Evolutionary conservation across 2,888 invertebrate species (phyloP), one percentile per base, ranked within the genome.

Genomic region (Oscheius sp.): DNA sequence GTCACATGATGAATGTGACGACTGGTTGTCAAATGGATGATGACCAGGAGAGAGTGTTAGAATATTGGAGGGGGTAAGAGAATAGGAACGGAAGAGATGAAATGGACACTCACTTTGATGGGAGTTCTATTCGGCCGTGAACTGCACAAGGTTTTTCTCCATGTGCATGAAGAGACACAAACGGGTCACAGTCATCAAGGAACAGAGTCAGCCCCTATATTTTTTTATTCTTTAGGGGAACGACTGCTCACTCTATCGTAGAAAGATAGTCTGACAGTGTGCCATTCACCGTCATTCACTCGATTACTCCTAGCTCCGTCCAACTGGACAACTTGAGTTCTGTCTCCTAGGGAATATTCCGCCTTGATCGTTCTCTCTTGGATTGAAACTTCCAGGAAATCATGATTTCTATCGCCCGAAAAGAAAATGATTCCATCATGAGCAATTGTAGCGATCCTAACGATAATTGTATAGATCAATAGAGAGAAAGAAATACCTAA

Each of bases 211-310:
- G 56, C 51, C 73, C 75, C 83, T 82, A 65, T 47, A 75, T 70
- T 41, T 30, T n/a, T 3, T 24, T 1, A 32, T 30, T 14, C 41
- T 54, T 3, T 17, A 54, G 30, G 17, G 2, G 28, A 26, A 50
- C 22, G 3, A 20, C 26, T 28, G 32, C 77, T 63, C 59, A 83
- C 83, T 62, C 72, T 71, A 50, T 84, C 74, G 26, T 72, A 75
- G 54, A 74, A 83, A 51, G 74, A 72, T 20, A 84, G 32, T 14
- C 54, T 71, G 3, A 84, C 68, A 17, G 66, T 80, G 63, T 85
- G 84, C 84, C 84, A 84, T 47, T 82, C 75, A 2, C 84, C 84
- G 50, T 84, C 81, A 57, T 82, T 82, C 24, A 84, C 72, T 45
- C 67, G 26, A 47, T 62, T 62, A 28, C 20, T 62, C 22, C 62